Conservation (phyloP, 2,113 vertebrate species). For the Austrofundulus limnaeus region DNA sequence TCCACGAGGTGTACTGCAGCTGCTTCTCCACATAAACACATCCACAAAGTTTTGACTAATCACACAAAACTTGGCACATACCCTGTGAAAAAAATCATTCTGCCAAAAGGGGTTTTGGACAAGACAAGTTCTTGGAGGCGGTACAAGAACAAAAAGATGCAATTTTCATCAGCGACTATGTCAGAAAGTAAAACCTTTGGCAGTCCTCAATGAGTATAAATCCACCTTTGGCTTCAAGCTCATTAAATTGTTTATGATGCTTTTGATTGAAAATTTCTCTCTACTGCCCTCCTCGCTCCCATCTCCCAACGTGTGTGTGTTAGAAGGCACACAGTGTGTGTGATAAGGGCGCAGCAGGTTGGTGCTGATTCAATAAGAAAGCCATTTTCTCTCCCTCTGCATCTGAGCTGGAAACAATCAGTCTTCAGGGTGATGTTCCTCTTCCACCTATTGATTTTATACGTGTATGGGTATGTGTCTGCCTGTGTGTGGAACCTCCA, state of each 20-base stretch:
- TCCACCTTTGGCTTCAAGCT: conserved; percentile 16
- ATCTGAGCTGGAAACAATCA: conserved; percentile 70
- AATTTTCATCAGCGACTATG: too few species aligned
- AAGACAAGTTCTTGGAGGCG: too few species aligned
- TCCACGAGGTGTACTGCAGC: too few species aligned
- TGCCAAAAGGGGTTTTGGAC: too few species aligned
- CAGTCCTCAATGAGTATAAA: too few species aligned
- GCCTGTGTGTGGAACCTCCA: conserved; percentile 31
- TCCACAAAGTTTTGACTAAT: too few species aligned
- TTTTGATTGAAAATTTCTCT: conserved; percentile 43
- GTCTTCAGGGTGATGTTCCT: conserved; percentile 65
- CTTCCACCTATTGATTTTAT: conserved; percentile 60
- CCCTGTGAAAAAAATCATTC: too few species aligned
- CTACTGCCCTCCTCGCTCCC: background rate
- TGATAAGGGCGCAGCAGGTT: conserved; percentile 64
- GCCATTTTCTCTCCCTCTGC: conserved; percentile 71
- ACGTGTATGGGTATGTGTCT: conserved; percentile 21
- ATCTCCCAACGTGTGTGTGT: conserved; percentile 9
- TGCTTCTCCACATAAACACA: too few species aligned
- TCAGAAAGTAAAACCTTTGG: background rate
- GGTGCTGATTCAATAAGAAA: conserved; percentile 69
- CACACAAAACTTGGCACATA: too few species aligned
- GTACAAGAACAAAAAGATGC: too few species aligned
- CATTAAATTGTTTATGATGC: conserved; percentile 37
- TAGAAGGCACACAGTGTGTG: conserved; percentile 19